These are phyloP conservation scores for Petrolisthes cinctipes DNA, from an alignment of 2,888 invertebrate genomes.

Conservation along the genomic window DNA sequence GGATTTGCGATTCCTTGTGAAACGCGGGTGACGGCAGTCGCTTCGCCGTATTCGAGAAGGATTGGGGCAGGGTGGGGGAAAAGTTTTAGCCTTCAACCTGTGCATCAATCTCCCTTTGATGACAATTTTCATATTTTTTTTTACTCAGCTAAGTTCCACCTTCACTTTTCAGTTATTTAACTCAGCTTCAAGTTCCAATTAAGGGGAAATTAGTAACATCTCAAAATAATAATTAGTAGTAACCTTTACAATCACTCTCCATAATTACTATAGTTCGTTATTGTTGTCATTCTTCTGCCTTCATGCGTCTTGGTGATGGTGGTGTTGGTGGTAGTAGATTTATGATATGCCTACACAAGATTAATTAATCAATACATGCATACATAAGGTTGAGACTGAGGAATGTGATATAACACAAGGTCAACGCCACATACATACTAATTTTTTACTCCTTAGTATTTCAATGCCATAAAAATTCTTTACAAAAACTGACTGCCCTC, in stretches of 20 bases:
- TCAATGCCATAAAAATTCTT: slow-evolving; percentile 49
- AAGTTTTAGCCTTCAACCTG: too few species aligned
- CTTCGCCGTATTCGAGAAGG: too few species aligned
- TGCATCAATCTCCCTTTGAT: too few species aligned
- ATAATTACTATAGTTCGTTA: background rate
- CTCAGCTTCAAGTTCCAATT: slow-evolving; percentile 17
- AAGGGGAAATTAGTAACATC: slow-evolving; percentile 26
- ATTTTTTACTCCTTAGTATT: slow-evolving; percentile 36
- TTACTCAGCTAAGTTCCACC: background rate
- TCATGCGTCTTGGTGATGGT: background rate
- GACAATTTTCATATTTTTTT: too few species aligned
- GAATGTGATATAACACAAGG: slow-evolving; percentile 56
- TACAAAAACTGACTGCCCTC: slow-evolving; percentile 41
- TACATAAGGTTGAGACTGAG: slow-evolving; percentile 53
- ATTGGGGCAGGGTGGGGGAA: too few species aligned
- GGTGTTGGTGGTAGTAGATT: background rate
- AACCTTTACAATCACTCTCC: slow-evolving; percentile 14
- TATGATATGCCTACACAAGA: slow-evolving; percentile 52
- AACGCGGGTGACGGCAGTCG: background rate
- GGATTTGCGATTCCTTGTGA: slow-evolving; percentile 37
- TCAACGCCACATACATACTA: slow-evolving; percentile 48
- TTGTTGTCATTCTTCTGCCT: slow-evolving; percentile 31
- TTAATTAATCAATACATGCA: slow-evolving; percentile 38
- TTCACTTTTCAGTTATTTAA: slow-evolving; percentile 28
- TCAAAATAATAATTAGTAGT: slow-evolving; percentile 11